Conservation (phyloP, 2,888 invertebrate genomes). For the Ormia ochracea region DNA sequence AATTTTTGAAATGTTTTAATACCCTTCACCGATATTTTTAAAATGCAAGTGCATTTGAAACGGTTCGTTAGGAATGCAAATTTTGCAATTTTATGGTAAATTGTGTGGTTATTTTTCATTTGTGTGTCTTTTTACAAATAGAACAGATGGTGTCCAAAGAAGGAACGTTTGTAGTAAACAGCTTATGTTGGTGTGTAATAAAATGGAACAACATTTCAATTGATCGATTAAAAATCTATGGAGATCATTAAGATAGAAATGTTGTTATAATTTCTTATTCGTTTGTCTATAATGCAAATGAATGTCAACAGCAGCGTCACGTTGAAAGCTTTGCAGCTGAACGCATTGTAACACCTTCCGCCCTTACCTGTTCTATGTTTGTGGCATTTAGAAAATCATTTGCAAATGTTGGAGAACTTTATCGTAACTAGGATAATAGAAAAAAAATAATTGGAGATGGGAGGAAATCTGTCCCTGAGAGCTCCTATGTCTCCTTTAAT, state of each 20-base stretch:
- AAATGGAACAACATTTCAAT: not conserved
- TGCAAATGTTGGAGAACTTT: too few relatives aligned
- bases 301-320: not conserved
- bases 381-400: too few relatives aligned
- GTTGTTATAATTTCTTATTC: too few relatives aligned
- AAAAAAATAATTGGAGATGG: too few relatives aligned
- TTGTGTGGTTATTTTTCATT: constrained; percentile 1
- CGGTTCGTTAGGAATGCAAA: constrained; percentile 8
- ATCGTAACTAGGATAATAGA: too few relatives aligned
- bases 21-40: constrained; percentile 32
- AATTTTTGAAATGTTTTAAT: constrained; percentile 30
- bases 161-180: not conserved
- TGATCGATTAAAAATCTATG: not conserved
- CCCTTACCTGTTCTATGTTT: too few relatives aligned
- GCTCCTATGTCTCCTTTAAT: too few relatives aligned
- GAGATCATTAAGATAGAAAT: not conserved
- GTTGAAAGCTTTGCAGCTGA: too few relatives aligned
- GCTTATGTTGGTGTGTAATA: not conserved
- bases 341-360: too few relatives aligned
- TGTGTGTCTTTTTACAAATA: not conserved
- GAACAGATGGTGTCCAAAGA: not conserved
- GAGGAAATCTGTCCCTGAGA: too few relatives aligned
- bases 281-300: not conserved
- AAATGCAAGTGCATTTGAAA: constrained; percentile 3
- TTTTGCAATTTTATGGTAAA: constrained; percentile 2